Conservation (phyloP, 2,797 vertebrate species). For the Macrochelys suwanniensis region DNA sequence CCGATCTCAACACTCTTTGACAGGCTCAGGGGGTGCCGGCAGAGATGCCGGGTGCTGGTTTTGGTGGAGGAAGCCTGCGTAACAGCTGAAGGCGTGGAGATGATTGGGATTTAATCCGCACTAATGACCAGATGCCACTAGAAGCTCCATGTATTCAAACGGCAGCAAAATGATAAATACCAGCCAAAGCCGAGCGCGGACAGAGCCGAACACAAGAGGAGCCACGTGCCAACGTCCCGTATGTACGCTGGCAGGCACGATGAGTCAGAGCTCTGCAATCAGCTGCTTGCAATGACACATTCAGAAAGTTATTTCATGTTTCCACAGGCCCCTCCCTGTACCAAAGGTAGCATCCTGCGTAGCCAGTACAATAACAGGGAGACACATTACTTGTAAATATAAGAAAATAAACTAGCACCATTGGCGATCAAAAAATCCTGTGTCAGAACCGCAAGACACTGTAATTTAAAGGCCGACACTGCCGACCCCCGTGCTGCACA, state of each 20-base stretch:
- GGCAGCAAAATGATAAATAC: neutral
- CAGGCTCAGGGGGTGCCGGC: neutral
- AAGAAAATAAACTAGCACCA: neutral
- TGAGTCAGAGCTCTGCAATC: slow-evolving; percentile 41
- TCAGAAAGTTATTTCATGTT: slow-evolving; percentile 37
- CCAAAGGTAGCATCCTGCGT: neutral
- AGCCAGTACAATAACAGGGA: neutral
- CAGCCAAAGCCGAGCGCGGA: neutral
- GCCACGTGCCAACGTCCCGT: neutral
- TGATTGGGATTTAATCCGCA: neutral
- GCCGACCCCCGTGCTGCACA: neutral
- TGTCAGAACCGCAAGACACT: neutral
- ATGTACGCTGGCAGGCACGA: fast-evolving
- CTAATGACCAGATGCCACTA: neutral
- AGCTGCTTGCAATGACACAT: neutral
- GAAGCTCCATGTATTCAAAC: neutral
- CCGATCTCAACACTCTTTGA: neutral
- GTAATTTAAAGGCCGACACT: fast-evolving
- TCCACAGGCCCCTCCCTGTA: slow-evolving; percentile 15
- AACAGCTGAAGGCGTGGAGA: neutral
- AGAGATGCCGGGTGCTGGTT: neutral
- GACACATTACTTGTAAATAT: neutral
- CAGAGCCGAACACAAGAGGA: neutral
- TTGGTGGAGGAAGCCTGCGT: neutral
- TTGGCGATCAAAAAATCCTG: neutral